Base-by-base conservation (phyloP, 2,888 invertebrate species). In the Quadriops clusia region DNA sequence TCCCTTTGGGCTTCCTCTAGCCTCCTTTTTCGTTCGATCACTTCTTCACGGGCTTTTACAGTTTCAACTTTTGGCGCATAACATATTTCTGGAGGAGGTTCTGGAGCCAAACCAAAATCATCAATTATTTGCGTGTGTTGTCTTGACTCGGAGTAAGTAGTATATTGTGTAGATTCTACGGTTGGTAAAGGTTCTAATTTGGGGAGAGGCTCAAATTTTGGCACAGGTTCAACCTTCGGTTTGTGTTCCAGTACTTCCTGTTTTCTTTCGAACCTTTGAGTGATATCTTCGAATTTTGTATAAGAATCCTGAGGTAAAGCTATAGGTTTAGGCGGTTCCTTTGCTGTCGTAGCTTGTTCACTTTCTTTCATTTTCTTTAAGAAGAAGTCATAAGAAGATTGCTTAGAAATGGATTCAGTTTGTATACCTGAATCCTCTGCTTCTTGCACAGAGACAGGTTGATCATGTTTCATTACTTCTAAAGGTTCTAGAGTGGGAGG, bases 11-110 rank as follows among this genome's bases (percentile, higher is more conserved):
- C 64, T 46, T 73, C 71, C 44, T 74, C 70, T 8, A 76, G 52
- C 39, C 67, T 66, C 44, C 69, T 72, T 2, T 73, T 68, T 45
- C 69, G 69, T 13, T 70, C 63, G n/a, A 66, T 62, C 16, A 75
- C 62, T 23, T 70, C 64, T 25, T 68, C 68, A 31, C 61, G 60
- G 42, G 59, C 61, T 46, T 44, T 61, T 42, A 35, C 45, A n/a
- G 50, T 50, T 36, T 55, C 46, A 47, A 70, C 70, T 1, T 72
- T 67, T 28, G 75, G 71, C 32, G 70, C 67, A 42, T 67, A 77
- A 20, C 73, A 72, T 25, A 77, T 72, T 58, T 77, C 74, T 17
- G 78, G 77, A 6, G 78, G 77, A n/a, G 77, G 72, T 44, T 76
- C 79, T 1, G 77, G 77, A 31, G 68, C 63, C 3, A 78, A 51